Base-by-base conservation (phyloP, 2,113 vertebrate genomes). In the Cyanoramphus novaezelandiae region DNA sequence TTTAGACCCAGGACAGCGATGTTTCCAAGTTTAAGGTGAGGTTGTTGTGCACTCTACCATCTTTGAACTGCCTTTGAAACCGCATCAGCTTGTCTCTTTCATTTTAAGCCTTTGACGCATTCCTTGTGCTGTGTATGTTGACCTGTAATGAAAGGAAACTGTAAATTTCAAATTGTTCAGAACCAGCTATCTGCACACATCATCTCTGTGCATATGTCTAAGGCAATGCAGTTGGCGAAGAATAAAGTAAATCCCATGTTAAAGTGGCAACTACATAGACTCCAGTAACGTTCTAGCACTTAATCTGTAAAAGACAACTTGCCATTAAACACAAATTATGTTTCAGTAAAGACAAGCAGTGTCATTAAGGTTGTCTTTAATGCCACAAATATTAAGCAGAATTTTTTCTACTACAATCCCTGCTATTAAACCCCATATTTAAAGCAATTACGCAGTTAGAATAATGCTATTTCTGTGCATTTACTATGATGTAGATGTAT, bases 201-300 rank as follows among this genome's bases (percentile, higher is more conserved):
- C 29, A 14, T 41, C 52, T 82, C 39, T 4, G 1, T 25, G 18
- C 0, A 0, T 44, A 6, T 0, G 0, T 50, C 64, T 71, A 43
- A 24, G 14, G 33, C 28, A 72, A 17, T 25, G 31, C 33, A 63
- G 47, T 29, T 43, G 53, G 31, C 41, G 62, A 60, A 57, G 35
- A 68, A 11, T 33, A 41, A 52, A 4, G 16, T 31, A 28, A 81
- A 17, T 17, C 60, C 71, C 52, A 57, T 41, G 14, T 52, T 52
- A 69, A 89, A 85, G 21, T 31, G 52, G 27, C 19, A 85, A 1
- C 39, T 52, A 24, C 28, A 23, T 3, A n/a, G 62, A 28, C 35
- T 18, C 12, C 50, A 75, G n/a, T 33, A 44, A 67, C 4, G 6
- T 44, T 44, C 62, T 39, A 47, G 62, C 46, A 68, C 18, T 72